Evolutionary conservation across 2,888 invertebrate species (phyloP).

Genomic region (Amblyjoppa fuscipennis): DNA sequence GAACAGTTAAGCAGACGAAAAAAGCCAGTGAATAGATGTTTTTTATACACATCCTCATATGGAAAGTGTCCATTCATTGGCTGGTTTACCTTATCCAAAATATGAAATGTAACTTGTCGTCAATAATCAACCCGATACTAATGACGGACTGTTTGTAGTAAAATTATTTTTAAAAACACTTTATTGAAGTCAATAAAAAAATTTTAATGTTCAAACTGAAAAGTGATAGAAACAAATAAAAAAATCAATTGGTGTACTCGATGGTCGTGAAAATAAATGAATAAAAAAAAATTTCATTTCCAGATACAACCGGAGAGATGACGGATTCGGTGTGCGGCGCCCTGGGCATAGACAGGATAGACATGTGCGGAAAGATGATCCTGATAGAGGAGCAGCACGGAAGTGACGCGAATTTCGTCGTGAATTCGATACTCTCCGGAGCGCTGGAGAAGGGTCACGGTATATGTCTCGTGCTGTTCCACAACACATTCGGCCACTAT

Average conservation of each 20-base stretch:
- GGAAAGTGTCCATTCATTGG: no score
- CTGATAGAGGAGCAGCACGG: conserved; percentile 90
- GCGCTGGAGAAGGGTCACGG: conserved; percentile 88
- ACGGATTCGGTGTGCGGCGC: conserved; percentile 88
- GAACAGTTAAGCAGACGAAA: no score
- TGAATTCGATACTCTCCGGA: conserved; percentile 89
- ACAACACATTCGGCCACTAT: conserved; percentile 91
- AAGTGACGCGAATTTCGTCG: conserved; percentile 91
- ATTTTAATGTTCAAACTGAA: background rate
- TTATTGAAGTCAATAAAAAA: no score
- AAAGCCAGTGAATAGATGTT: no score
- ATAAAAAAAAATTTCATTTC: background rate
- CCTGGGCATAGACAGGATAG: conserved; percentile 88
- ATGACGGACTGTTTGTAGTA: no score
- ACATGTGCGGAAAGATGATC: conserved; percentile 87
- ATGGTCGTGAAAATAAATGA: background rate
- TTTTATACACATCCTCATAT: no score
- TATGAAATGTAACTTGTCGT: no score
- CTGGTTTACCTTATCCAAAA: no score
- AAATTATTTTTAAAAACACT: no score
- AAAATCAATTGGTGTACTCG: background rate
- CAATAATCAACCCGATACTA: no score
- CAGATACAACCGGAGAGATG: conserved; percentile 84
- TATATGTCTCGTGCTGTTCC: conserved; percentile 89
- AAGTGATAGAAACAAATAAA: background rate